Evolutionary conservation across 2,888 invertebrate genomes (phyloP).

Genomic region (Taphrorychus bicolor): DNA sequence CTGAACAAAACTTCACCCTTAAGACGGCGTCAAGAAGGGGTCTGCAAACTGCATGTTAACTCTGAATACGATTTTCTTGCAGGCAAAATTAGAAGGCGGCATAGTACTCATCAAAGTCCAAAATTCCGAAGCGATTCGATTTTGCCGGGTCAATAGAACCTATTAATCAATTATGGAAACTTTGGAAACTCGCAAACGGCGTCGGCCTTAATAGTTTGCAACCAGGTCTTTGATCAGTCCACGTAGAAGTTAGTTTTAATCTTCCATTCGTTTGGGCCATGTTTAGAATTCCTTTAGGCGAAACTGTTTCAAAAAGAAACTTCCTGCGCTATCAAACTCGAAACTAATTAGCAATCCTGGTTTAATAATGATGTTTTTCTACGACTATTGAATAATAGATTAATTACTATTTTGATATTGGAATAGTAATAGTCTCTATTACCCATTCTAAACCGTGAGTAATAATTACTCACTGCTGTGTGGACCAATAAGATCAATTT

Average conservation of each 20-base stretch:
- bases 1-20: too few species aligned
- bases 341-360: neutral
- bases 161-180: conserved; percentile 24
- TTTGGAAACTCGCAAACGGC: neutral
- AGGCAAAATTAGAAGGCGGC: neutral
- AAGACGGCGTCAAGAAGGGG: too few species aligned
- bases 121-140: neutral
- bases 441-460: too few species aligned
- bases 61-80: neutral
- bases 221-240: neutral
- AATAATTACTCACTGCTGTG: too few species aligned
- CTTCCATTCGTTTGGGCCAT: neutral
- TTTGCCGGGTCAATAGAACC: neutral
- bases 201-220: neutral
- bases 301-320: neutral
- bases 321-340: neutral
- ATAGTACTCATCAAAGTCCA: neutral
- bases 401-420: too few species aligned
- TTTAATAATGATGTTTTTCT: neutral
- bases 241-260: conserved; percentile 4
- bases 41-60: neutral
- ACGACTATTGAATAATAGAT: too few species aligned
- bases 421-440: too few species aligned
- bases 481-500: too few species aligned
- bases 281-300: conserved; percentile 1